These are phyloP conservation scores for Drymodes brunneopygia DNA, from an alignment of 2,113 vertebrate genomes.

Conservation along the genomic window DNA sequence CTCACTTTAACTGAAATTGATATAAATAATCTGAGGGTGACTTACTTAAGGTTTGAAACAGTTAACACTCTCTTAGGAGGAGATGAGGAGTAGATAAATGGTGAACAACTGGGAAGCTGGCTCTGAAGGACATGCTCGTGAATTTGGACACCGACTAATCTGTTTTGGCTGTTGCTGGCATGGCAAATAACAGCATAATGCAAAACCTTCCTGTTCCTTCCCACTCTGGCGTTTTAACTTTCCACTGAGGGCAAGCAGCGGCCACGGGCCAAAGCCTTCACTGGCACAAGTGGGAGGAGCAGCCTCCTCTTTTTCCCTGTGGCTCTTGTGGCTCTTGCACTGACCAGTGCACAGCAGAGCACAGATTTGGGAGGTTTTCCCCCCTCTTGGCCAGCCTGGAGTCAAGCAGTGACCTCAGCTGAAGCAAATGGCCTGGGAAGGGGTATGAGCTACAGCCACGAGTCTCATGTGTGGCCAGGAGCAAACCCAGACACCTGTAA, in stretches of 20 bases:
- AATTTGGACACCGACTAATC: conserved; percentile 29
- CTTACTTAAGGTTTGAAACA: conserved; percentile 7
- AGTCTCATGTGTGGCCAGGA: background rate
- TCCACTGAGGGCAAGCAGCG: background rate
- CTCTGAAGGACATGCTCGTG: conserved; percentile 8
- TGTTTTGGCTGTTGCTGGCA: conserved; percentile 34
- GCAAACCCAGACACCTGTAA: background rate
- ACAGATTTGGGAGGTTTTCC: fast-evolving
- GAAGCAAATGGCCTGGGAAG: background rate
- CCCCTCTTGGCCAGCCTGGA: background rate
- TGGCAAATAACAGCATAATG: conserved; percentile 8
- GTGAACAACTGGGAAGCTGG: conserved; percentile 54
- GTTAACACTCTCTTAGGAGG: conserved; percentile 10
- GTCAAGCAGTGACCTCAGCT: background rate
- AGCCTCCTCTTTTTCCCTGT: background rate
- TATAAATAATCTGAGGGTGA: background rate
- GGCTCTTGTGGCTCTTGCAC: background rate
- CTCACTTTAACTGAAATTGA: background rate
- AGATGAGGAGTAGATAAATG: conserved; percentile 53
- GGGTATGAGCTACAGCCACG: background rate
- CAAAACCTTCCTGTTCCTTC: conserved; percentile 45
- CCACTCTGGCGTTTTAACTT: background rate
- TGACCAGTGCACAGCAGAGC: background rate
- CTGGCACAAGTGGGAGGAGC: background rate
- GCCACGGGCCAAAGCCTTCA: background rate